Conservation (phyloP, 2,797 vertebrate species). For the Scolopax rusticola region DNA sequence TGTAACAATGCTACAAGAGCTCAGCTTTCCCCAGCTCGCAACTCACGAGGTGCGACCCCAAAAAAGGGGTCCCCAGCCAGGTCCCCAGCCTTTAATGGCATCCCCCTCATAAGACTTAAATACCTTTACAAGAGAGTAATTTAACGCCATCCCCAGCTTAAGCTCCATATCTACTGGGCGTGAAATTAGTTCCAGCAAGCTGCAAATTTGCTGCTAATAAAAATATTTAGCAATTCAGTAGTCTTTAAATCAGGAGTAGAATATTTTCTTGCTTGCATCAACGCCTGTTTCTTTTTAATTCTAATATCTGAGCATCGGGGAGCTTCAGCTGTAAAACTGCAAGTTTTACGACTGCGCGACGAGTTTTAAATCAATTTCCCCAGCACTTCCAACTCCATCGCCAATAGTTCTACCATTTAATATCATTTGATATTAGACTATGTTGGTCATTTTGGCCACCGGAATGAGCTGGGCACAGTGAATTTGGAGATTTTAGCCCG, state of each 20-base stretch:
- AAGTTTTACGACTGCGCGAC: slow-evolving; percentile 6
- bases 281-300: slow-evolving; percentile 75
- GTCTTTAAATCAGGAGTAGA: slow-evolving; percentile 81
- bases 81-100: slow-evolving; percentile 37
- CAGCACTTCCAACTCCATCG: accelerated
- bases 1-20: accelerated
- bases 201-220: slow-evolving; percentile 85
- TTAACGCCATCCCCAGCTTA: slow-evolving; percentile 84
- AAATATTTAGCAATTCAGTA: slow-evolving; percentile 85
- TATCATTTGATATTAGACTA: not conserved
- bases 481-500: not conserved
- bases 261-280: slow-evolving; percentile 79
- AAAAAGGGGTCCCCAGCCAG: not conserved
- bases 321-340: slow-evolving; percentile 45
- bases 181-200: slow-evolving; percentile 88
- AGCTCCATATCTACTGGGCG: slow-evolving; percentile 82
- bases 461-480: not conserved
- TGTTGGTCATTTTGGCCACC: not conserved
- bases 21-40: not conserved
- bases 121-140: slow-evolving; percentile 78
- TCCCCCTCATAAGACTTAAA: not conserved
- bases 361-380: slow-evolving; percentile 7
- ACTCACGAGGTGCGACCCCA: not conserved
- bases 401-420: not conserved
- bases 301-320: slow-evolving; percentile 49